Conservation (phyloP, 2,113 vertebrate species). For the Psilopsiagon aymara region DNA sequence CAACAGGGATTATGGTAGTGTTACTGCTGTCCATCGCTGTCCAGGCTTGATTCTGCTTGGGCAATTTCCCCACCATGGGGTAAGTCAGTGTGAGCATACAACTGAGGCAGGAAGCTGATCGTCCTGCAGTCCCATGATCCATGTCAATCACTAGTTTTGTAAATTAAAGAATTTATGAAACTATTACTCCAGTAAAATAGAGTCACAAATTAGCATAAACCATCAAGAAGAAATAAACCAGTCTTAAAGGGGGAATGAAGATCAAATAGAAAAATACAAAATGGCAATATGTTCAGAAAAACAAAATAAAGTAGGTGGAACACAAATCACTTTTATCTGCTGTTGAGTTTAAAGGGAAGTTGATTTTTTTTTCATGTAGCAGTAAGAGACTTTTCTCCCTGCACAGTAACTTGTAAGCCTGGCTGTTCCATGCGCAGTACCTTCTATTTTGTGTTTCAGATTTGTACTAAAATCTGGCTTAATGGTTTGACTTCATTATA, state of each 20-base stretch:
- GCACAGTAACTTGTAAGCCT: not conserved
- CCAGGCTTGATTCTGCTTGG: not conserved
- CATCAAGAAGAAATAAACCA: not conserved
- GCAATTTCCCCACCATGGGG: not conserved
- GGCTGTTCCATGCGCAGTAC: not conserved
- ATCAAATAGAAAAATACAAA: not conserved
- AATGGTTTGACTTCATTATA: not conserved
- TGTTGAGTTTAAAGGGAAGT: not conserved
- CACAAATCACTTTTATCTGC: not conserved
- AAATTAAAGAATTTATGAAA: not conserved
- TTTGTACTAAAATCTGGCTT: not conserved
- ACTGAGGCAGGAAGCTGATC: not conserved
- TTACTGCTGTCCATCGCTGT: not conserved
- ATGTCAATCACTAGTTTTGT: not conserved
- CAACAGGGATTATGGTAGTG: not conserved
- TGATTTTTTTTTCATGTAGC: not conserved
- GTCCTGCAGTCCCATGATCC: not conserved
- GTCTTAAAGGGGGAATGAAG: not conserved
- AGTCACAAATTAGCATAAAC: not conserved
- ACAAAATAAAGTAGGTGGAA: not conserved
- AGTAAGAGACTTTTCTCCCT: not conserved
- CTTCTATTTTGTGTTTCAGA: not conserved
- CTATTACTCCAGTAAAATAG: not conserved
- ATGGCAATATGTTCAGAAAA: not conserved
- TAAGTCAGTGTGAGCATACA: not conserved